Percentiles rank a stretch among this genome's conserved stretches.
These are phyloP conservation scores for Augiades crinisus DNA, from an alignment of 2,888 invertebrate genomes.

Conservation along the genomic window DNA sequence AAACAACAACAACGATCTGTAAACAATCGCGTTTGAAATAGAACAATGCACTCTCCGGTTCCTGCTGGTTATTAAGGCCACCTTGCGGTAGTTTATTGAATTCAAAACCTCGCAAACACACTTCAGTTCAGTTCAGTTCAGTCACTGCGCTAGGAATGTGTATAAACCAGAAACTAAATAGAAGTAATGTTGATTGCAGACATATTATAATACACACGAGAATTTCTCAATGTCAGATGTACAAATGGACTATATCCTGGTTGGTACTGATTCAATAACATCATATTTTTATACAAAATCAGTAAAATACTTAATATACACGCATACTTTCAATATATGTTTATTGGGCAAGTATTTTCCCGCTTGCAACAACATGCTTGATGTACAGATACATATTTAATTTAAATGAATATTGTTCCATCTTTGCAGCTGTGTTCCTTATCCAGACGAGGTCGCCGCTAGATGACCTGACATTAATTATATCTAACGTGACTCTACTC, in stretches of 20 bases:
- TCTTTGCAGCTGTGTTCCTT: no score
- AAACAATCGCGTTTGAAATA: conserved; percentile 26
- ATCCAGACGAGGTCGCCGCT: no score
- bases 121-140: no score
- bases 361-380: no score
- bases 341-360: background rate
- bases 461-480: no score
- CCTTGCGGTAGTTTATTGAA: background rate
- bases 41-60: conserved; percentile 32
- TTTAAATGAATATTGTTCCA: no score
- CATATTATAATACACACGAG: no score
- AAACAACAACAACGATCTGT: no score
- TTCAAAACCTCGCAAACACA: background rate
- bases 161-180: background rate
- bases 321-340: no score
- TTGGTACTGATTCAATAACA: conserved; percentile 4
- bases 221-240: background rate
- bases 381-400: no score
- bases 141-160: no score
- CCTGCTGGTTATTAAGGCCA: conserved; percentile 21
- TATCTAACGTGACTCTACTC: no score
- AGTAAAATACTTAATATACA: background rate
- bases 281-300: background rate
- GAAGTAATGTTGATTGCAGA: background rate
- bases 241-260: background rate